Evolutionary conservation across 2,888 invertebrate species (phyloP).

Genomic region (Drosophila bunnanda): DNA sequence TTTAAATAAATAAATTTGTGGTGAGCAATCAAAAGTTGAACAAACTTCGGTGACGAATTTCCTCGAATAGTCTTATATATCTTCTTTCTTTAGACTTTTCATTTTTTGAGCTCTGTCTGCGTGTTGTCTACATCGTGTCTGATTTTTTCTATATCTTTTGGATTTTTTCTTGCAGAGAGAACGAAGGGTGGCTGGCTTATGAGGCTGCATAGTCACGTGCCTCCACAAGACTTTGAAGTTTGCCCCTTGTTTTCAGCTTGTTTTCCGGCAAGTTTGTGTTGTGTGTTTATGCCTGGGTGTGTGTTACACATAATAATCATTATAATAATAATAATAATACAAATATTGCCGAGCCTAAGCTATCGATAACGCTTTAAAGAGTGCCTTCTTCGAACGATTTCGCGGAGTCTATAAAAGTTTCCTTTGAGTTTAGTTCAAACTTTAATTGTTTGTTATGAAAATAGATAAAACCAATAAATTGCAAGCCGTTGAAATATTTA

Average conservation of each 20-base stretch:
- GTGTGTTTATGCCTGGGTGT: constrained; percentile 8
- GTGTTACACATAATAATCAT: constrained; percentile 37
- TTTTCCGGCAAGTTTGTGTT: constrained; percentile 23
- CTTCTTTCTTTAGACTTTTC: constrained; percentile 6
- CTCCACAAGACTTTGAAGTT: constrained; percentile 51
- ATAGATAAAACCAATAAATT: too few species aligned
- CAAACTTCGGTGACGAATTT: constrained; percentile 46
- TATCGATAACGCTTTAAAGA: constrained; percentile 19
- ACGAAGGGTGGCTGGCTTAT: constrained; percentile 28
- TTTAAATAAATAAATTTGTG: not conserved
- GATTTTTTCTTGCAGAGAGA: not conserved
- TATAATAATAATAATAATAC: constrained; percentile 11
- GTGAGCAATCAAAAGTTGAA: constrained; percentile 39
- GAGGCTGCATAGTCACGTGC: constrained; percentile 65
- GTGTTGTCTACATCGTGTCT: constrained; percentile 28
- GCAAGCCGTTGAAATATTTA: too few species aligned
- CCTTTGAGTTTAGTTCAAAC: not conserved
- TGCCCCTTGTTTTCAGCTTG: constrained; percentile 11
- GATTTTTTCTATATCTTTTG: constrained; percentile 12
- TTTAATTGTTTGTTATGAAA: not conserved
- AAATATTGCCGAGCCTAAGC: constrained; percentile 17
- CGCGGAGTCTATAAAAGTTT: not conserved
- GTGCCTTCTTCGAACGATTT: not conserved
- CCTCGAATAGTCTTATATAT: not conserved
- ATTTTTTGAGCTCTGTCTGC: constrained; percentile 24